Base-by-base conservation (phyloP, 2,888 invertebrate genomes). In the Mythimna loreyi region DNA sequence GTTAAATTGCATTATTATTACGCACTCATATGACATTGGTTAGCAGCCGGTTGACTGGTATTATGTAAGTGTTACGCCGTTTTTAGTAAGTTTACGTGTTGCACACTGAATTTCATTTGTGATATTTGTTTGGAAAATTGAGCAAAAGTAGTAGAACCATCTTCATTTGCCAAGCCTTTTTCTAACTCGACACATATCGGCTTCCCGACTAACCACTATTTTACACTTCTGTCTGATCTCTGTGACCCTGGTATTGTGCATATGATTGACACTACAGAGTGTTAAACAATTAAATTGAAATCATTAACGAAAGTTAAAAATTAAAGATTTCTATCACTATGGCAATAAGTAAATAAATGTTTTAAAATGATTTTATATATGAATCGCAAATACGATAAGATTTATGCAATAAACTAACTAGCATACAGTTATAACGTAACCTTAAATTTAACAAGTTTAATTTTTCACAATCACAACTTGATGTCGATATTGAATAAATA, bases 1-100 rank as follows among this genome's bases (percentile, higher is more conserved):
- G 75, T 81, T 67, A 83, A 82, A 85, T 82, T 80, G 83, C 77
- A 78, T 79, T 72, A 74, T 67, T 77, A 80, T 82, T 75, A 84
- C 68, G 56, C 53, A 70, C 70, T 36, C 33, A 21, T 73, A 72
- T 72, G 77, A 74, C 82, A 84, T 82, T 84, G 84, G 75, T 67
- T 72, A 16, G n/a, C 28, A 50, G 25, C 30, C 30, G 53, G 49
- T 47, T 57, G 33, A 56, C 21, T 67, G 58, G 65, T 33, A 9
- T 72, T 78, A 72, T 67, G 70, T 65, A 68, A 80, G 49, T 67
- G 43, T 71, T 64, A 36, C 33, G 13, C 21, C n/a, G 30, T 43
- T 58, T 61, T 67, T 45, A 36, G 36, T 66, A 43, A 58, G 13
- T 50, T 63, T 63, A 53, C 19, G 40, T 25, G 19, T 36, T n/a